Evolutionary conservation across 2,888 invertebrate genomes (phyloP).

Genomic region (Timema cristinae): DNA sequence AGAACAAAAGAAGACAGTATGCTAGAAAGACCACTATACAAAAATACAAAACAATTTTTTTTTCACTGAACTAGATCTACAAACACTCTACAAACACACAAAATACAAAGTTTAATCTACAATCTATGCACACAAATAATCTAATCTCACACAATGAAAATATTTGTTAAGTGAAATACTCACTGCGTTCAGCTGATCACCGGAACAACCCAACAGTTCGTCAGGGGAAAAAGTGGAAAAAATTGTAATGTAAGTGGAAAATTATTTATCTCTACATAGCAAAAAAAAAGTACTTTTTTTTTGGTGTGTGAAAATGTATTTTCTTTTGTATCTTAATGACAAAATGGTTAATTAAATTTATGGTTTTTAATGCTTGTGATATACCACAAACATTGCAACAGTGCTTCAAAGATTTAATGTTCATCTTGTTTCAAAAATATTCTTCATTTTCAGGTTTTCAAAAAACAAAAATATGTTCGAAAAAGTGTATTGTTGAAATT

Average conservation of each 20-base stretch:
- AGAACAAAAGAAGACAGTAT: slow-evolving; percentile 11
- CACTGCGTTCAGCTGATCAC: slow-evolving; percentile 66
- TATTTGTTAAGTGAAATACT: slow-evolving; percentile 48
- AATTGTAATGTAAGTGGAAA: slow-evolving; percentile 43
- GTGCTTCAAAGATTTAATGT: not conserved
- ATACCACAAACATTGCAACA: no score
- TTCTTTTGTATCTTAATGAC: slow-evolving; percentile 12
- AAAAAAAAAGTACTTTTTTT: slow-evolving; percentile 29
- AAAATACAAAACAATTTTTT: not conserved
- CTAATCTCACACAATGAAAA: slow-evolving; percentile 13
- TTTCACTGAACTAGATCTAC: slow-evolving; percentile 10
- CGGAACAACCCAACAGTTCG: slow-evolving; percentile 64
- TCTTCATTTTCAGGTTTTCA: slow-evolving; percentile 17
- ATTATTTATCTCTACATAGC: slow-evolving; percentile 31
- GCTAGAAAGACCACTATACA: slow-evolving; percentile 10
- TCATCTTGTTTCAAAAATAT: slow-evolving; percentile 21
- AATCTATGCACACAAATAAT: slow-evolving; percentile 24
- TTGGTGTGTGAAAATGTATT: slow-evolving; percentile 28
- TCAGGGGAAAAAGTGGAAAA: slow-evolving; percentile 59
- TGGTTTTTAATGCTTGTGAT: not conserved
- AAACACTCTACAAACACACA: slow-evolving; percentile 19
- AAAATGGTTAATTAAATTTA: slow-evolving; percentile 13
- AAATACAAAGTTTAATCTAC: slow-evolving; percentile 22
- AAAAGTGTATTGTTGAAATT: slow-evolving; percentile 20
- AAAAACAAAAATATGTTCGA: slow-evolving; percentile 23